Conservation (phyloP, 2,888 invertebrate species). For the Neoscelio sp. region DNA sequence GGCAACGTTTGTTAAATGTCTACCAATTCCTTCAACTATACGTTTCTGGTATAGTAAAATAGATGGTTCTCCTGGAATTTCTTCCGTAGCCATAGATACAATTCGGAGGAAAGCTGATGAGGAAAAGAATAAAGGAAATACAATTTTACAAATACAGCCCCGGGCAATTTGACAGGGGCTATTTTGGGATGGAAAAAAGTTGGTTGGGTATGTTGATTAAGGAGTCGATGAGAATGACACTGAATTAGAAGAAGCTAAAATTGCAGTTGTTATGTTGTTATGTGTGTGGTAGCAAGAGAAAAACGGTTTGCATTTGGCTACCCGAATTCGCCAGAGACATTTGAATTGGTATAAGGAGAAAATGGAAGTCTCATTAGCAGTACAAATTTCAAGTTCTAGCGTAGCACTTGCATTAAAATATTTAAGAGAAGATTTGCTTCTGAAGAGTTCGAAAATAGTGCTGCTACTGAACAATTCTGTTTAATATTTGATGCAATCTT, state of each 20-base stretch:
- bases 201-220: slow-evolving; percentile 64
- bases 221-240: not conserved
- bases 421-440: slow-evolving; percentile 37
- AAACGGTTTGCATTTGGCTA: slow-evolving; percentile 34
- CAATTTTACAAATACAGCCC: slow-evolving; percentile 40
- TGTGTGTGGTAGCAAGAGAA: slow-evolving; percentile 29
- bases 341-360: slow-evolving; percentile 63
- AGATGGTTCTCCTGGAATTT: slow-evolving; percentile 43
- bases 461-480: slow-evolving; percentile 66
- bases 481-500: slow-evolving; percentile 69
- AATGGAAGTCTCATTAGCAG: slow-evolving; percentile 71
- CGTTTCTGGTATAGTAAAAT: slow-evolving; percentile 32
- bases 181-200: slow-evolving; percentile 35
- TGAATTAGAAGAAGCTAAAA: slow-evolving; percentile 15
- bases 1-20: slow-evolving; percentile 15
- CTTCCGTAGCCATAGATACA: slow-evolving; percentile 1
- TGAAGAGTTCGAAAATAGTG: slow-evolving; percentile 50
- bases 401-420: slow-evolving; percentile 65
- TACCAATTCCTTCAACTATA: slow-evolving; percentile 42
- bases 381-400: slow-evolving; percentile 69
- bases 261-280: slow-evolving; percentile 30
- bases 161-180: slow-evolving; percentile 39
- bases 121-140: slow-evolving; percentile 18
- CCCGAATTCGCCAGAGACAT: slow-evolving; percentile 35
- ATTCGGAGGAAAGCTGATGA: slow-evolving; percentile 1